Evolutionary conservation across 1,140 invertebrate genomes (phyloP).

Genomic region (Hypothenemus hampei): DNA sequence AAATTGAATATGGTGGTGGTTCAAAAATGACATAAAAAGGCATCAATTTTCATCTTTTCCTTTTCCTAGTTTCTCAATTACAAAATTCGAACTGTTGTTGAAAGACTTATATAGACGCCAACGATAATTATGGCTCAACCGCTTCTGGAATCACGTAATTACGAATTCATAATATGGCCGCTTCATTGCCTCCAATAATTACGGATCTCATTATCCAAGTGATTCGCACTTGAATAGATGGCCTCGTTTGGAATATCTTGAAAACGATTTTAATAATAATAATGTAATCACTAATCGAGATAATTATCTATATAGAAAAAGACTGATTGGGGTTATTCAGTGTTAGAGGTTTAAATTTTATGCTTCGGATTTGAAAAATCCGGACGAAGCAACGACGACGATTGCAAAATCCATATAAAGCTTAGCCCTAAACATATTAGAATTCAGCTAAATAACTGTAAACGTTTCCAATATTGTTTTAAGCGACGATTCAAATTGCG

Average conservation of each 20-base stretch:
- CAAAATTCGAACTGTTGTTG: background rate
- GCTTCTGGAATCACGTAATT: background rate
- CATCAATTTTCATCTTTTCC: background rate
- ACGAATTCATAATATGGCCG: constrained; percentile 5
- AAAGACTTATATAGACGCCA: background rate
- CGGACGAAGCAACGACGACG: no score
- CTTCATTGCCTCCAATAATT: constrained; percentile 10
- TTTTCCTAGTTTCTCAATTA: constrained; percentile 1
- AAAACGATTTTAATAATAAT: background rate
- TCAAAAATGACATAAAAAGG: no score
- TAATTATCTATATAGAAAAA: constrained; percentile 1
- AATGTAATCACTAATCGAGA: background rate
- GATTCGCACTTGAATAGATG: background rate
- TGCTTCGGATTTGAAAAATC: no score
- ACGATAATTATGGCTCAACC: background rate
- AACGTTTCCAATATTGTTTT: no score
- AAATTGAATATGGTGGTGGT: no score
- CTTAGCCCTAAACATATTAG: no score
- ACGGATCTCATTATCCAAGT: background rate
- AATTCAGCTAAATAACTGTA: no score
- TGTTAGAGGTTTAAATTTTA: no score
- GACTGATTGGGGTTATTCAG: no score
- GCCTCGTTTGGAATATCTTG: background rate
- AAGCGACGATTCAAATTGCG: no score
- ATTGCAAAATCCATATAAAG: no score